These are phyloP conservation scores for Ageneiosus marmoratus DNA, from an alignment of 2,113 vertebrate species.

Conservation along the genomic window DNA sequence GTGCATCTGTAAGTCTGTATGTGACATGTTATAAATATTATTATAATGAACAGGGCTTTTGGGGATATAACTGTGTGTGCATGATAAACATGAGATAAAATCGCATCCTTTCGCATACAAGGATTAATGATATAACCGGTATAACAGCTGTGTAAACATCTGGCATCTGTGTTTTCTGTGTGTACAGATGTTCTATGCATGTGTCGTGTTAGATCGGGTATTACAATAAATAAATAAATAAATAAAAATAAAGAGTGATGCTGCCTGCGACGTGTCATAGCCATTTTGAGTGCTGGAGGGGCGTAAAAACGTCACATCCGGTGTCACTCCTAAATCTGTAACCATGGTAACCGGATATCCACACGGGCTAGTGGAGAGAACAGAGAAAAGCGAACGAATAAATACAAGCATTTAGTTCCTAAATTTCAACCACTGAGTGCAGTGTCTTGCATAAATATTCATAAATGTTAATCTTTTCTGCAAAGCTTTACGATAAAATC, in stretches of 20 bases:
- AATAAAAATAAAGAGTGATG: not conserved
- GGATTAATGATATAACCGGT: too few species aligned
- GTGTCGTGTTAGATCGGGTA: not conserved
- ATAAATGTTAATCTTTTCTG: too few species aligned
- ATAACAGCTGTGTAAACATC: not conserved
- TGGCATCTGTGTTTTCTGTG: not conserved
- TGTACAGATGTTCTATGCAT: not conserved
- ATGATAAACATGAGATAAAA: not conserved
- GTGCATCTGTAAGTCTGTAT: not conserved
- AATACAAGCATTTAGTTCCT: not conserved
- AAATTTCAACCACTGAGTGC: not conserved
- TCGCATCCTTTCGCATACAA: not conserved
- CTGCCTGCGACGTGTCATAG: constrained; percentile 18
- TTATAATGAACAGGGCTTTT: not conserved
- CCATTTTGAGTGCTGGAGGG: constrained; percentile 6
- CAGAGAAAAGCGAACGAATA: not conserved
- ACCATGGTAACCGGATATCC: constrained; percentile 11
- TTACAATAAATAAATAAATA: not conserved
- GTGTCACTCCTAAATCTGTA: constrained; percentile 11
- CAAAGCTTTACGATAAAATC: not conserved
- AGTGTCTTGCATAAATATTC: not conserved
- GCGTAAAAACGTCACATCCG: not conserved
- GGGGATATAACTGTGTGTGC: not conserved
- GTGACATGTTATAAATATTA: too few species aligned
- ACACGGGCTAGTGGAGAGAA: not conserved